Base-by-base conservation (phyloP, 2,113 vertebrate genomes). In the Capreolus pygargus region DNA sequence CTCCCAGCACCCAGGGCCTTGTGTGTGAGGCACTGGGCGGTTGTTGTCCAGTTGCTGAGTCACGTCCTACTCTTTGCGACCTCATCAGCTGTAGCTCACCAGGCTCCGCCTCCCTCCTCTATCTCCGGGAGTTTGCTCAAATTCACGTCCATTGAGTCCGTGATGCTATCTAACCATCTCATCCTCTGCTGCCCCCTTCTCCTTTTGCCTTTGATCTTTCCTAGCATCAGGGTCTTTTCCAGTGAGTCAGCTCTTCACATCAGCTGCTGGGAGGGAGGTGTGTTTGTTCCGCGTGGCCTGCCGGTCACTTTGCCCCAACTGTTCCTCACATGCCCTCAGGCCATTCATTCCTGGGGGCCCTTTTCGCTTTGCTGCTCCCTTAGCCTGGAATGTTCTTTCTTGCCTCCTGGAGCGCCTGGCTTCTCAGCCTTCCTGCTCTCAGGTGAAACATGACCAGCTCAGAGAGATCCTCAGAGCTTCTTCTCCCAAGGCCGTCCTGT, bases 11-110 rank as follows among this genome's bases (percentile, higher is more conserved):
- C 55, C 45, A 1, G 43, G 54, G 47, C 23, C 57, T 74, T 52
- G 11, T 1, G 0, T 21, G 13, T n/a, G 36, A 33, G 74, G 54
- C 5, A 0, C 61, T 4, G 12, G 67, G 67, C 4, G 0, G 17
- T 6, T 0, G 9, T 23, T 39, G 19, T 39, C 10, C 67, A 70
- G n/a, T 39, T 9, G 4, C n/a, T 39, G 39, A 70, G 67, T n/a
- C 64, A 19, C n/a, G 64, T n/a, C 33, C 64, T 67, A 2, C 64
- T n/a, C 33, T 67, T 67, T 67, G 64, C 64, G 9, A 12, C 60
- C 30, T 61, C 60, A 61, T 33, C 23, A 14, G 4, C 70, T 43
- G 70, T 15, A 27, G 70, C 39, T 39, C 39, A 25, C 70, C 39
- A 76, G 12, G 11, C 36, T 23, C 70, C 39, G 43, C 70, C 39